A percentile compares a stretch with the other conserved stretches of the same genome.
phyloP scores from a whole-genome alignment of 2,797 vertebrate species.

The Psittacula derbiana region DNA sequence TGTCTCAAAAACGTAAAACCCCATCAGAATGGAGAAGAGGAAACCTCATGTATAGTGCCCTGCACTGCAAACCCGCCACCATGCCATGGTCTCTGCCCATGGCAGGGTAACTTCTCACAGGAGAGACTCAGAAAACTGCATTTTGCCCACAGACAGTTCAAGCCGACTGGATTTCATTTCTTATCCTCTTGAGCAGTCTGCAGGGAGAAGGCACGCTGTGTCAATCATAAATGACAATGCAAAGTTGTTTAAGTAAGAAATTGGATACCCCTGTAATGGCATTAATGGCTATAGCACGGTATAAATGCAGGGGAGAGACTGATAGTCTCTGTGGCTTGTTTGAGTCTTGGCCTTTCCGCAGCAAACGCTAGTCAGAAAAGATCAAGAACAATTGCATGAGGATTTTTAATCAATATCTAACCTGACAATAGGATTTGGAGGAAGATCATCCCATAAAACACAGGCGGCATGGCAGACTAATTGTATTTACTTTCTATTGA shows the following conservation, averaged over 20 bases:
- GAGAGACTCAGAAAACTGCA: not conserved
- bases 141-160: not conserved
- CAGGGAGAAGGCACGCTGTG: not conserved
- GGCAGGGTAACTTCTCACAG: not conserved
- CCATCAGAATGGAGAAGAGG: not conserved
- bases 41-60: not conserved
- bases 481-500: not conserved
- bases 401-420: not conserved
- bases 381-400: not conserved
- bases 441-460: conserved; percentile 1
- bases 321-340: not conserved
- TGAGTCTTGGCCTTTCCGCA: not conserved
- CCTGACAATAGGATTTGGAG: conserved; percentile 1
- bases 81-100: accelerated
- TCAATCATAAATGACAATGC: not conserved
- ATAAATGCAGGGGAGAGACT: not conserved
- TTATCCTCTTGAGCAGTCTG: not conserved
- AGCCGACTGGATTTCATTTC: not conserved
- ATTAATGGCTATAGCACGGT: not conserved
- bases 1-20: not conserved
- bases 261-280: not conserved
- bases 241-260: not conserved
- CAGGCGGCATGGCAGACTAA: accelerated
- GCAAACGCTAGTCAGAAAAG: not conserved
- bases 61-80: not conserved